Evolutionary conservation across 2,888 invertebrate genomes (phyloP), one percentile per base, ranked within the genome.

Genomic region (Ischnus inquisitorius): DNA sequence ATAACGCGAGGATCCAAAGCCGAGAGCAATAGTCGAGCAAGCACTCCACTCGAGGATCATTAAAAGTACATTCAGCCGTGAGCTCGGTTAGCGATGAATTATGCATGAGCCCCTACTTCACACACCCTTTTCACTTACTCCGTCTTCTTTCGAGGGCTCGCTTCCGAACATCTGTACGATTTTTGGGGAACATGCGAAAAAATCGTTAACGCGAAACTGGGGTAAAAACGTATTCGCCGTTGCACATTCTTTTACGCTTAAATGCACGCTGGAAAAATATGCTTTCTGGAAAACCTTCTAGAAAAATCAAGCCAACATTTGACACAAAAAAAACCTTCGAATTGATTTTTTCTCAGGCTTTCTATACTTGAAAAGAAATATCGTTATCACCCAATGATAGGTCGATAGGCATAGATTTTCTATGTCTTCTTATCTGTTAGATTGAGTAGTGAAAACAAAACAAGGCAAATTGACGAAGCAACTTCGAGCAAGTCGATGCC

Each of bases 21-120:
- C 25, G 54, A 74, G 62, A 65, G 74, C 62, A 39, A 51, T 65
- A 48, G n/a, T 46, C 39, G 10, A 34, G 48, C 39, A n/a, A 71
- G 12, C 57, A 39, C 65, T 76, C 54, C 67, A 8, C 65, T 77
- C 46, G 46, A 34, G 77, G 72, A 78, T 82, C 71, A 82, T 82
- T 78, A 82, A 78, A 82, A 82, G 82, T 82, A 67, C 22, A 72
- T 78, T 72, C 60, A 72, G 48, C 60, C 28, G 51, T 22, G 57
- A 69, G 65, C 16, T 25, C 46, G 46, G 43, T 4, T 22, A 5
- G 39, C 10, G 10, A 82, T 82, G 68, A 76, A 77, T 77, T 51
- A 76, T 77, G 48, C 57, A 80, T 75, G 39, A 28, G 28, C 41
- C 12, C 19, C 25, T 28, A 60, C 62, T 28, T 34, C 34, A 6